Evolutionary conservation across 2,113 vertebrate genomes (phyloP).

Genomic region (Myotis davidii): DNA sequence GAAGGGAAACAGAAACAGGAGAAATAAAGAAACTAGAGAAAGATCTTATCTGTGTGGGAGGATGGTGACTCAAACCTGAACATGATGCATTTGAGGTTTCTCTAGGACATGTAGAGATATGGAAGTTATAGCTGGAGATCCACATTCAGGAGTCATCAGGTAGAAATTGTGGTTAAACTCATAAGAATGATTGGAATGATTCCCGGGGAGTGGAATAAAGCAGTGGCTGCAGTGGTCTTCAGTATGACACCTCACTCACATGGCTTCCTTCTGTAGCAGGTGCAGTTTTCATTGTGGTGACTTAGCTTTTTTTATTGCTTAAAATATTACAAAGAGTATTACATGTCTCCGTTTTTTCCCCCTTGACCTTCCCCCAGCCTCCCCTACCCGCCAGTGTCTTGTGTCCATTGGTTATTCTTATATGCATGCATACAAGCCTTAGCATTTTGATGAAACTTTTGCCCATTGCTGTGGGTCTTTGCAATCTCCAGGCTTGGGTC

Average conservation of each 20-base stretch:
- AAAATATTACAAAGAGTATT: too few relatives aligned
- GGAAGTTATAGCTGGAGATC: not conserved
- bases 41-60: not conserved
- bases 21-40: not conserved
- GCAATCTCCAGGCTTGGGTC: not conserved
- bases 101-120: not conserved
- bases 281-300: not conserved
- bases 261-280: not conserved
- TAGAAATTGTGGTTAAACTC: not conserved
- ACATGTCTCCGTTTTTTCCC: too few relatives aligned
- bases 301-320: too few relatives aligned
- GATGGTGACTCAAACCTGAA: not conserved
- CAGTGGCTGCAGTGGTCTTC: not conserved
- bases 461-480: not conserved
- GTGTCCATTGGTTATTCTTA: too few relatives aligned
- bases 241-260: accelerated
- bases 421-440: too few relatives aligned
- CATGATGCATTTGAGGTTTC: not conserved
- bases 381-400: too few relatives aligned
- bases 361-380: too few relatives aligned
- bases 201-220: not conserved
- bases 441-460: not conserved
- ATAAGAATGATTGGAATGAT: not conserved
- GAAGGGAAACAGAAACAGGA: not conserved
- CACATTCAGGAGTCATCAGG: not conserved